Evolutionary conservation across 2,113 vertebrate genomes (phyloP).

Genomic region (Tragelaphus imberbis): DNA sequence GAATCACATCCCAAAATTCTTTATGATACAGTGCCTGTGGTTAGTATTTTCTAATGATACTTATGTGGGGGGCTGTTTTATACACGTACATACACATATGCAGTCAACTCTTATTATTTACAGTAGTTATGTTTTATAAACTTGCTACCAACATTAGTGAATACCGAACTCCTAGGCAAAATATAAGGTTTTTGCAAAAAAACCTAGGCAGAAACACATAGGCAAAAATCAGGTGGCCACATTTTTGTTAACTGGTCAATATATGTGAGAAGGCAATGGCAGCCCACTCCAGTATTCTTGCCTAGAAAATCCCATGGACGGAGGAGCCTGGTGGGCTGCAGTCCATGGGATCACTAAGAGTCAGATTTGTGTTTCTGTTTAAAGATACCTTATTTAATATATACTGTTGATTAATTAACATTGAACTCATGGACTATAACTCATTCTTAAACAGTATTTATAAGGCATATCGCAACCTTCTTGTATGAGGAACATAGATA

Average conservation of each 20-base stretch:
- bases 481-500: background rate
- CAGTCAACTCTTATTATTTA: background rate
- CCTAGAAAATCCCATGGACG: no score
- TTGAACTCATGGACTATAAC: background rate
- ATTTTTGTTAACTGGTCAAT: background rate
- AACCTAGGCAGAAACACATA: background rate
- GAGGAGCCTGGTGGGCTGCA: no score
- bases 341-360: no score
- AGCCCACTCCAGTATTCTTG: no score
- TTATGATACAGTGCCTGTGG: slow-evolving; percentile 88
- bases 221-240: background rate
- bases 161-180: background rate
- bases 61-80: background rate
- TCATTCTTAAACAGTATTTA: background rate
- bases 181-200: background rate
- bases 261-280: no score
- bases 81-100: background rate
- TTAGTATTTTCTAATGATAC: slow-evolving; percentile 70
- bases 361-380: background rate
- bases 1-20: slow-evolving; percentile 91
- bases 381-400: background rate
- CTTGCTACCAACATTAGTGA: background rate
- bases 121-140: background rate
- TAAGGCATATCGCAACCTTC: background rate
- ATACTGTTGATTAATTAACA: background rate